Percentiles rank a stretch among this genome's conserved stretches.
Evolutionary conservation across 1,140 invertebrate species (phyloP).

Genomic region (Brachionus calyciflorus): DNA sequence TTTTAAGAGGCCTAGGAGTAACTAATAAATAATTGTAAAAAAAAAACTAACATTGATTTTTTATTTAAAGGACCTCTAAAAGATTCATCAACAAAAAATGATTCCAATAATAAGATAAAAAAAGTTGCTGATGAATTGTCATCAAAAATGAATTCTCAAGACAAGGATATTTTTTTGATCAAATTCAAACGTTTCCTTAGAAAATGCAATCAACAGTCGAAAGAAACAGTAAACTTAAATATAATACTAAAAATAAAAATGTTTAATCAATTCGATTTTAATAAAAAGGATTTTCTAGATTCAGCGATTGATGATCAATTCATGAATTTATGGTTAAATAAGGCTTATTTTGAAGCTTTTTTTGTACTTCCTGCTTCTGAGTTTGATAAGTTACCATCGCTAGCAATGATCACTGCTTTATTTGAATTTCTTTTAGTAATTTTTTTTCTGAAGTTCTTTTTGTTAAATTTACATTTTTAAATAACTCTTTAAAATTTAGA

Average conservation of each 20-base stretch:
- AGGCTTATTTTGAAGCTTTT: constrained; percentile 21
- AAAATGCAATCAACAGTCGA: not conserved
- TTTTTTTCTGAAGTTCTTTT: not conserved
- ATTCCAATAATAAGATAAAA: no score
- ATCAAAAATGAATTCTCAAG: no score
- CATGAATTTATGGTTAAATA: constrained; percentile 10
- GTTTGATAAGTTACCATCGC: not conserved
- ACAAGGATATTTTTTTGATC: not conserved
- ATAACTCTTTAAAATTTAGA: no score
- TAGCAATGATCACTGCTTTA: not conserved
- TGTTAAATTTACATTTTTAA: not conserved
- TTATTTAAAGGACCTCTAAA: no score
- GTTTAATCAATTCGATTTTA: not conserved
- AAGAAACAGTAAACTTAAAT: not conserved
- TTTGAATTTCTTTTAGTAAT: constrained; percentile 6
- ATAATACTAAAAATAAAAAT: not conserved
- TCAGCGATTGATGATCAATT: not conserved
- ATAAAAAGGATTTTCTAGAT: not conserved
- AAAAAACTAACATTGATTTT: no score
- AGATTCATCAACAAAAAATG: no score
- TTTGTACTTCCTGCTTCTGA: not conserved
- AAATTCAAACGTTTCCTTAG: not conserved
- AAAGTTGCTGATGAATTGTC: no score
- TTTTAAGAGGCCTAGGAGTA: no score
- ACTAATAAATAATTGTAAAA: no score